Evolutionary conservation across 2,113 vertebrate species (phyloP).

Genomic region (Onychostoma macrolepis): DNA sequence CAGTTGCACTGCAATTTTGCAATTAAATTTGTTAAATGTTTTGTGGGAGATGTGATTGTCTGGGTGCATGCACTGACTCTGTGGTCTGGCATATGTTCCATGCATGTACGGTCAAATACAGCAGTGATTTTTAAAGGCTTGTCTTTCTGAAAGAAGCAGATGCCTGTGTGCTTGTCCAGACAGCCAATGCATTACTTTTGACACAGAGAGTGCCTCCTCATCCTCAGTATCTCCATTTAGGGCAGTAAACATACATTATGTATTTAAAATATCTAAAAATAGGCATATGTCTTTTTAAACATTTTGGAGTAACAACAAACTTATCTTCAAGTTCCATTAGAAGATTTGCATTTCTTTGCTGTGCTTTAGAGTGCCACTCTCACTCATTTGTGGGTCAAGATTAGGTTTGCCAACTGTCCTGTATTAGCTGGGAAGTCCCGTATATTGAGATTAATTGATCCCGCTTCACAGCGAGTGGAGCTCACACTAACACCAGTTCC

Average conservation of each 20-base stretch:
- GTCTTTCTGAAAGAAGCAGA: too few relatives aligned
- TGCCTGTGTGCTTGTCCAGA: neutral
- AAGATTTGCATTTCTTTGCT: conserved; percentile 2
- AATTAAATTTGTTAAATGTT: too few relatives aligned
- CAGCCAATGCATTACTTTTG: neutral
- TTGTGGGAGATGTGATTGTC: too few relatives aligned
- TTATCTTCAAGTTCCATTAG: neutral
- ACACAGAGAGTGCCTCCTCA: neutral
- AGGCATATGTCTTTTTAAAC: neutral
- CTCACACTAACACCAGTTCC: too few relatives aligned
- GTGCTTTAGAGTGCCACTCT: conserved; percentile 5
- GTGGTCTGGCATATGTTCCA: too few relatives aligned
- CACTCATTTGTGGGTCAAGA: conserved; percentile 4
- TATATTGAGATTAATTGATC: too few relatives aligned
- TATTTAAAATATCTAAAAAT: neutral
- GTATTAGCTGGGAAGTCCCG: too few relatives aligned
- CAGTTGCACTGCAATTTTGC: too few relatives aligned
- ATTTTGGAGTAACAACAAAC: neutral
- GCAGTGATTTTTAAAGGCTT: too few relatives aligned
- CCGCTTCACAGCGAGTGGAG: too few relatives aligned
- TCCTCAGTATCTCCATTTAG: neutral
- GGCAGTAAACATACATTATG: neutral
- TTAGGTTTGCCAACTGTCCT: neutral
- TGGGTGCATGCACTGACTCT: too few relatives aligned
- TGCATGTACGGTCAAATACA: too few relatives aligned